These are phyloP conservation scores for Dascyllus trimaculatus DNA, from an alignment of 2,113 vertebrate species.

Conservation along the genomic window DNA sequence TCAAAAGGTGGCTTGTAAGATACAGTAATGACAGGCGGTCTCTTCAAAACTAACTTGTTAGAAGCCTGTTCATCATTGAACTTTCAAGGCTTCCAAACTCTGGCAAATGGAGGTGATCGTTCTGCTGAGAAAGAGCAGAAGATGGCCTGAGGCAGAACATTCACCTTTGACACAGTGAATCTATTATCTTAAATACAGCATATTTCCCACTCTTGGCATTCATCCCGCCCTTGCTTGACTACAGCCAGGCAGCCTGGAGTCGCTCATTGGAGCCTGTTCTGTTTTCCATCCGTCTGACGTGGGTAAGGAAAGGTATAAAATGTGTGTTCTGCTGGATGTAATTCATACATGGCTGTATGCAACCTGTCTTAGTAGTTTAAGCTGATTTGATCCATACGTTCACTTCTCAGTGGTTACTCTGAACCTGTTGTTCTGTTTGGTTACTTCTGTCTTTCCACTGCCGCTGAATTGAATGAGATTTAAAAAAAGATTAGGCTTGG, in stretches of 20 bases:
- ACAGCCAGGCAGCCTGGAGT: conserved; percentile 11
- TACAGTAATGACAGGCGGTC: conserved; percentile 4
- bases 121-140: conserved; percentile 38
- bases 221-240: conserved; percentile 14
- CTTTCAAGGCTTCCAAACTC: conserved; percentile 42
- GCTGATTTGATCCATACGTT: conserved; percentile 24
- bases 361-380: not conserved
- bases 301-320: conserved; percentile 5
- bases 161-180: conserved; percentile 65
- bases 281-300: not conserved
- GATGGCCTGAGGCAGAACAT: conserved; percentile 55
- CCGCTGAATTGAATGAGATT: conserved; percentile 10
- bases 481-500: not conserved
- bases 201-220: conserved; percentile 17
- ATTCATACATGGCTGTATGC: not conserved
- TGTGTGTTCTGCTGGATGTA: not conserved
- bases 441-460: not conserved
- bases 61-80: conserved; percentile 37
- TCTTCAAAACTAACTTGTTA: conserved; percentile 13
- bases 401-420: not conserved
- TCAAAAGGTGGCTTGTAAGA: conserved; percentile 37
- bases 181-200: conserved; percentile 51
- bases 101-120: conserved; percentile 42
- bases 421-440: not conserved
- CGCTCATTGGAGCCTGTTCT: conserved; percentile 11